These are phyloP conservation scores for Stigmatopora argus DNA, from an alignment of 2,113 vertebrate species.

Conservation along the genomic window DNA sequence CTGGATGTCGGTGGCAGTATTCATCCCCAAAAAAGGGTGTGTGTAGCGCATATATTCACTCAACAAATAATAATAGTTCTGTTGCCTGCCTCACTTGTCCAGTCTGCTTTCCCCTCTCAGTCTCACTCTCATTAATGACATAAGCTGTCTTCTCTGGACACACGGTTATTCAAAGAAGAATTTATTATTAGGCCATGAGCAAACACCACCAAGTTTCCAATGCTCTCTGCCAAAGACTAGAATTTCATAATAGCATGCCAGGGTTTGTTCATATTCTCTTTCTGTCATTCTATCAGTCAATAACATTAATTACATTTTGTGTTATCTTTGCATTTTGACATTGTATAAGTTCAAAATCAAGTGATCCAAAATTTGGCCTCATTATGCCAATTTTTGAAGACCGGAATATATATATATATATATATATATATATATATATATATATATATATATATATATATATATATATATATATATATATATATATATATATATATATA, in stretches of 20 bases:
- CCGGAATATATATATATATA: too few relatives aligned
- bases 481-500: too few relatives aligned
- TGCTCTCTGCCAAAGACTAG: conserved; percentile 48
- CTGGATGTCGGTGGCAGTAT: conserved; percentile 36
- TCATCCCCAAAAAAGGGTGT: conserved; percentile 13
- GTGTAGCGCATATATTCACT: conserved; percentile 25
- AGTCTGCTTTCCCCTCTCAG: conserved; percentile 23
- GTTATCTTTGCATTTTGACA: conserved; percentile 11
- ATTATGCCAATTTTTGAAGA: not conserved
- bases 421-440: too few relatives aligned
- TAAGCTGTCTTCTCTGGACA: conserved; percentile 64
- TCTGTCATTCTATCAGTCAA: conserved; percentile 61
- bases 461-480: too few relatives aligned
- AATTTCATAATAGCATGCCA: conserved; percentile 67
- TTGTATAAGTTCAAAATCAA: conserved; percentile 49
- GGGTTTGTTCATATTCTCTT: conserved; percentile 61
- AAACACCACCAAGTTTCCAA: conserved; percentile 69
- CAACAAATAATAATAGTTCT: conserved; percentile 54
- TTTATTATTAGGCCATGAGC: conserved; percentile 71
- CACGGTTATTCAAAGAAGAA: conserved; percentile 63
- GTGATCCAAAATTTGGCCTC: conserved; percentile 40
- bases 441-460: too few relatives aligned
- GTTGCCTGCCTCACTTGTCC: conserved; percentile 27
- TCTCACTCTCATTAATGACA: conserved; percentile 55
- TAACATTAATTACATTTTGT: conserved; percentile 21